Evolutionary conservation across 2,888 invertebrate species (phyloP).

Genomic region (Drosophila colorata): DNA sequence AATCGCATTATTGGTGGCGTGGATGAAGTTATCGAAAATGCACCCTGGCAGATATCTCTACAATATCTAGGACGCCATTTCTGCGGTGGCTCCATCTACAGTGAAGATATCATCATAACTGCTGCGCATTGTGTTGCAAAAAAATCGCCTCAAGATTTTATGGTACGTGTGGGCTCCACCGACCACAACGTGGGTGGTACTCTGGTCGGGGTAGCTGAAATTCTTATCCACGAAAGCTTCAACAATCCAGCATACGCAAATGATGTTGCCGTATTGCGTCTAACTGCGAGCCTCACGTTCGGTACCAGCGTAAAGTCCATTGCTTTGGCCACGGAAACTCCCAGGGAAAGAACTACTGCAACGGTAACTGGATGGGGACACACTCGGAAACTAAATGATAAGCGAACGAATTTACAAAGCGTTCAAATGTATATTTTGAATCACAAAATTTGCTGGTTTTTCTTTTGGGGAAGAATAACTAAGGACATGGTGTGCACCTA

Average conservation of each 20-base stretch:
- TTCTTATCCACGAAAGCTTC: slow-evolving; percentile 85
- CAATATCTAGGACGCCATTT: slow-evolving; percentile 84
- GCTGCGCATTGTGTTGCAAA: slow-evolving; percentile 86
- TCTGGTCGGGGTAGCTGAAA: slow-evolving; percentile 33
- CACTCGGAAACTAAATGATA: fast-evolving
- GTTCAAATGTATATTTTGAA: slow-evolving; percentile 82
- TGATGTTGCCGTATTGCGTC: slow-evolving; percentile 86
- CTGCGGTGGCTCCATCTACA: slow-evolving; percentile 86
- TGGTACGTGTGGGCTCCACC: slow-evolving; percentile 86
- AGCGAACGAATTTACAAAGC: slow-evolving; percentile 75
- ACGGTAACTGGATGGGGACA: slow-evolving; percentile 62
- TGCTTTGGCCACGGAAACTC: slow-evolving; percentile 78
- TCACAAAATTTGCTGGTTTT: slow-evolving; percentile 70
- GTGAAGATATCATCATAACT: slow-evolving; percentile 85
- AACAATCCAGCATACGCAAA: slow-evolving; percentile 69
- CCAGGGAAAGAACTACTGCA: slow-evolving; percentile 31
- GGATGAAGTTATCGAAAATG: slow-evolving; percentile 51
- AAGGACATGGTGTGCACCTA: slow-evolving; percentile 46
- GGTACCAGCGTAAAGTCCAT: slow-evolving; percentile 82
- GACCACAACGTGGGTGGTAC: slow-evolving; percentile 70
- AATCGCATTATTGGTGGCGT: slow-evolving; percentile 69
- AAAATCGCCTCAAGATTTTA: neutral
- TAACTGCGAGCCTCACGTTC: slow-evolving; percentile 84
- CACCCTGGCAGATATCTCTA: slow-evolving; percentile 67
- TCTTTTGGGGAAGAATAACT: slow-evolving; percentile 67